phyloP scores from a whole-genome alignment of 2,113 vertebrate species.

The Eubucco bourcierii region DNA sequence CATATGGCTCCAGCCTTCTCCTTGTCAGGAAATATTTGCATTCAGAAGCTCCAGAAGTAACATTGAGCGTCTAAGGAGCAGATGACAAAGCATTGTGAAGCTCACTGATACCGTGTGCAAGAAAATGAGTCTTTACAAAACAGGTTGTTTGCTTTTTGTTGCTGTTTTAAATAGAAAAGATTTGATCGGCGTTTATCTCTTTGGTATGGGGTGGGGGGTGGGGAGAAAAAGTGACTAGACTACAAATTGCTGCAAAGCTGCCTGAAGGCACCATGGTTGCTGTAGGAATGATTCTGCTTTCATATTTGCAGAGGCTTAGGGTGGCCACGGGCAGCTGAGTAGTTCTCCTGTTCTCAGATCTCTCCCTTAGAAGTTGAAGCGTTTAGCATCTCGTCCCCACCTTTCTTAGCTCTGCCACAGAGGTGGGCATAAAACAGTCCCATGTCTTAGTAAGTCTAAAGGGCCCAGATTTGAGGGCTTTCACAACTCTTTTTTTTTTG shows the following conservation, averaged over 20 bases:
- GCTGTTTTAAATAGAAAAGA: not conserved
- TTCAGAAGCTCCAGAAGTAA: constrained; percentile 4
- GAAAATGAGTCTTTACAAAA: not conserved
- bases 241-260: not conserved
- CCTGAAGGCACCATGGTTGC: not conserved
- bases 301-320: not conserved
- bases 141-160: not conserved
- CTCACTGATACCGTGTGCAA: not conserved
- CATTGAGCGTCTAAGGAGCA: not conserved
- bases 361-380: not conserved
- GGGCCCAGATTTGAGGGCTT: not conserved
- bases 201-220: not conserved
- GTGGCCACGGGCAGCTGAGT: not conserved
- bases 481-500: not conserved
- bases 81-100: constrained; percentile 19
- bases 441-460: not conserved
- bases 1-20: constrained; percentile 16
- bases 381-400: too few species aligned
- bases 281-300: not conserved
- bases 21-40: constrained; percentile 25
- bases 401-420: not conserved
- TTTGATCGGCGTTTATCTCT: not conserved
- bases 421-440: not conserved
- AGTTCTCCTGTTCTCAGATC: not conserved
- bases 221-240: not conserved